Percentiles rank a stretch among this genome's conserved stretches.
These are phyloP conservation scores for Phodopus roborovskii DNA, from an alignment of 2,113 vertebrate species.

Conservation along the genomic window DNA sequence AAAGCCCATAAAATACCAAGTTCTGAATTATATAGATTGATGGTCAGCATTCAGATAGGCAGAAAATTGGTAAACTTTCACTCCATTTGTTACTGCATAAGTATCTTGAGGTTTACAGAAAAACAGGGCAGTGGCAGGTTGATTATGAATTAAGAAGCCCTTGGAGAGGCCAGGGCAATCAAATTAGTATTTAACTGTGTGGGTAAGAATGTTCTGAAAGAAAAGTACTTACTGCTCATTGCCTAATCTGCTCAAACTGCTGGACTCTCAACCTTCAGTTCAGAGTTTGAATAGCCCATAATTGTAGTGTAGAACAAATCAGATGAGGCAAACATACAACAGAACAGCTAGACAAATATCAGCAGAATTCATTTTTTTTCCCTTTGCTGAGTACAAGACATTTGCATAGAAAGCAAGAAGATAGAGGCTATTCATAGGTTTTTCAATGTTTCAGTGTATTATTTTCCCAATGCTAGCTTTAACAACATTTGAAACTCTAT, in stretches of 20 bases:
- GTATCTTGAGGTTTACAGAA: not conserved
- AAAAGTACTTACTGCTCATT: not conserved
- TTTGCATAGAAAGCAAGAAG: not conserved
- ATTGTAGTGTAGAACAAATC: not conserved
- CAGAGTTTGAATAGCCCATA: slow-evolving; percentile 1
- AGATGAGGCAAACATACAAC: not conserved
- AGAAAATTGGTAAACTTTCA: not conserved
- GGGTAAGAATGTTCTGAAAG: not conserved
- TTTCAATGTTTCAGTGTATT: slow-evolving; percentile 16
- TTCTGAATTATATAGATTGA: not conserved
- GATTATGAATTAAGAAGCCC: not conserved
- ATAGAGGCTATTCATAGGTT: not conserved
- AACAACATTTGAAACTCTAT: not conserved
- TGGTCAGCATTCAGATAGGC: not conserved
- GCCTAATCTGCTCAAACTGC: not conserved
- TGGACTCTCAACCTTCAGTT: not conserved
- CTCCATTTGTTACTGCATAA: slow-evolving; percentile 40
- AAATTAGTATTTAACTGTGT: slow-evolving; percentile 47
- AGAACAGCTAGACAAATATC: not conserved
- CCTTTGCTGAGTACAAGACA: not conserved
- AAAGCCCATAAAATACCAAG: not conserved
- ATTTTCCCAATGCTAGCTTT: slow-evolving; percentile 24
- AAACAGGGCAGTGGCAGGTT: not conserved
- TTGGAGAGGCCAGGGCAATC: not conserved
- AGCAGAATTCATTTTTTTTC: not conserved